Evolutionary conservation across 2,113 vertebrate genomes (phyloP).

Genomic region (Pseudorhombus dupliciocellatus): DNA sequence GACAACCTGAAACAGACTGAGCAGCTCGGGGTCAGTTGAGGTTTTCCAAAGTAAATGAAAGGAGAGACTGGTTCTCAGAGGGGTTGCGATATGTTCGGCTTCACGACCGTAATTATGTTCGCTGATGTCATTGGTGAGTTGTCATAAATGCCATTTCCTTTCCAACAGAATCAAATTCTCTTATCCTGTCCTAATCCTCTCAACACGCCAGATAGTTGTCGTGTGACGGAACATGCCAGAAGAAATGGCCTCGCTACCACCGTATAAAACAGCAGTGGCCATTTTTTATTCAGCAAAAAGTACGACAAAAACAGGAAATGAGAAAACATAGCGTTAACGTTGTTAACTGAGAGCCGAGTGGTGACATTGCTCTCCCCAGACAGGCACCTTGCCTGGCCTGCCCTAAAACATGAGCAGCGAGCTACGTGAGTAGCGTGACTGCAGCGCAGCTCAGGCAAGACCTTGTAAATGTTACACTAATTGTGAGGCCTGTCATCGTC

Average conservation of each 20-base stretch:
- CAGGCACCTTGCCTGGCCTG: slow-evolving; percentile 53
- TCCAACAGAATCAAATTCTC: slow-evolving; percentile 15
- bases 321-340: slow-evolving; percentile 22
- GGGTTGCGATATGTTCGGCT: slow-evolving; percentile 24
- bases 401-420: slow-evolving; percentile 69
- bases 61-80: slow-evolving; percentile 17
- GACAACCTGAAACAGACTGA: neutral
- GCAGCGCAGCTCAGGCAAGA: slow-evolving; percentile 62
- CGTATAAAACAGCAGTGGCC: neutral
- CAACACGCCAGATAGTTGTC: slow-evolving; percentile 15
- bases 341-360: slow-evolving; percentile 17
- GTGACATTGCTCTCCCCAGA: slow-evolving; percentile 53
- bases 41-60: slow-evolving; percentile 19
- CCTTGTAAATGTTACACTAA: slow-evolving; percentile 73
- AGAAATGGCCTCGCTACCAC: neutral
- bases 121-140: slow-evolving; percentile 14
- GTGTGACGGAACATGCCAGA: slow-evolving; percentile 13
- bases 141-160: slow-evolving; percentile 13
- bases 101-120: slow-evolving; percentile 25
- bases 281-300: slow-evolving; percentile 14
- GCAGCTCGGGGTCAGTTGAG: slow-evolving; percentile 6
- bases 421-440: slow-evolving; percentile 68
- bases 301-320: slow-evolving; percentile 25
- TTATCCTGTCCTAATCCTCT: slow-evolving; percentile 18
- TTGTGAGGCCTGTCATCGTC: slow-evolving; percentile 68